These are phyloP conservation scores for Cyphotilapia sp. DNA, from an alignment of 2,113 vertebrate species.

Conservation along the genomic window DNA sequence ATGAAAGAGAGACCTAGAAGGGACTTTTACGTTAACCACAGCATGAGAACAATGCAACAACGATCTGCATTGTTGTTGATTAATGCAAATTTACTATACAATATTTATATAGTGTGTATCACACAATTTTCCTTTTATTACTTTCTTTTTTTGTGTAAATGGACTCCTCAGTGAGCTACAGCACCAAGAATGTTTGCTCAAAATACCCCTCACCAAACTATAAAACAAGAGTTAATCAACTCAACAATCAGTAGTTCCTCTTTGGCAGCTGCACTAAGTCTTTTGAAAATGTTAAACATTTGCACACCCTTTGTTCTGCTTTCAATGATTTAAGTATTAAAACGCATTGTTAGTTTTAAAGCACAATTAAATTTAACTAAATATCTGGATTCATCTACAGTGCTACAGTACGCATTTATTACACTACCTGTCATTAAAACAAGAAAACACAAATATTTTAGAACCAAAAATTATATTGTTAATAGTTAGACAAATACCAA, in stretches of 20 bases:
- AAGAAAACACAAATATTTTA: not conserved
- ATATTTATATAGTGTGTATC: not conserved
- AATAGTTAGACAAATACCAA: not conserved
- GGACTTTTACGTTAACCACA: not conserved
- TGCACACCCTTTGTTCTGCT: not conserved
- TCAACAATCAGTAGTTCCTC: not conserved
- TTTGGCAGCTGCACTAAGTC: not conserved
- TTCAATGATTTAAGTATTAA: not conserved
- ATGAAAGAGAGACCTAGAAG: not conserved
- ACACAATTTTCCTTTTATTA: not conserved
- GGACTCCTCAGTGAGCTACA: conserved; percentile 59
- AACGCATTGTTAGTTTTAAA: not conserved
- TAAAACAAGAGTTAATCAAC: not conserved
- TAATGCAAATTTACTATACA: not conserved
- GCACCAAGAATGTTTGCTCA: not conserved
- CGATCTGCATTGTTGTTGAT: not conserved
- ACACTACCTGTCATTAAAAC: not conserved
- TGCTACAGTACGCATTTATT: not conserved
- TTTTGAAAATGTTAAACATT: not conserved
- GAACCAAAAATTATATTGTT: not conserved
- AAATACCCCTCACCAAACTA: not conserved
- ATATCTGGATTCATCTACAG: not conserved
- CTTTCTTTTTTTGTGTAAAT: conserved; percentile 52
- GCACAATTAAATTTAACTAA: not conserved
- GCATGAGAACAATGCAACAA: not conserved